Base-by-base conservation (phyloP, 1,140 invertebrate species). In the Steinernema khuongi region DNA sequence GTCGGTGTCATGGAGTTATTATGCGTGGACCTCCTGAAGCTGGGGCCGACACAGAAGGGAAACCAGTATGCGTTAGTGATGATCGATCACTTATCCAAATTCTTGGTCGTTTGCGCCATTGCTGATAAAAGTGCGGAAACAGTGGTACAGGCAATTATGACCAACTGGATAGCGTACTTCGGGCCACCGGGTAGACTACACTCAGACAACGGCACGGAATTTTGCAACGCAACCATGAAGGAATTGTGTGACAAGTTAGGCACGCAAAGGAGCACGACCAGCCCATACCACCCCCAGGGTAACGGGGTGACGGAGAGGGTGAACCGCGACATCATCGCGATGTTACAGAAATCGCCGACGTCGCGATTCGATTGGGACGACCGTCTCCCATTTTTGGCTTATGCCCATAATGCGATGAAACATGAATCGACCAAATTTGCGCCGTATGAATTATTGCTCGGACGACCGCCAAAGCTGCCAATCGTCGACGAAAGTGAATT, bases 71-170 rank as follows among this genome's bases (percentile, higher is more conserved):
- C 26, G 1, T 1, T 72, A 29, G 36, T 67, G 31, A 31, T 73
- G 2, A 31, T 73, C n/a, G 66, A 67, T 26, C 67, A 67, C 60
- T 73, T 73, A 19, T 68, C 72, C 1, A 73, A 73, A 29, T 73
- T n/a, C 32, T 22, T 73, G 2, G 31, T 68, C 17, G 18, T 66
- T 0, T 19, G 32, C 1, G 31, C 72, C 1, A 7, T 73, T 1
- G 17, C 60, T 0, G 28, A 73, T 18, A 67, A 60, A 4, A 1
- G 2, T 1, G 22, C 72, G 1, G 31, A 33, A 11, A 73, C 72
- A 0, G 29, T 67, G 0, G 30, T 41, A 1, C 14, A 19, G 0
- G 72, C 72, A 1, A 26, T 73, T 1, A 28, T 44, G 31, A 69
- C 7, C 1, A 66, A 73, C 22, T 71, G 18, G 0, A 31, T 73